A percentile compares a stretch with the other conserved stretches of the same genome.
phyloP scores from a whole-genome alignment of 2,888 invertebrate species.

The Acrocyrtus sp. region DNA sequence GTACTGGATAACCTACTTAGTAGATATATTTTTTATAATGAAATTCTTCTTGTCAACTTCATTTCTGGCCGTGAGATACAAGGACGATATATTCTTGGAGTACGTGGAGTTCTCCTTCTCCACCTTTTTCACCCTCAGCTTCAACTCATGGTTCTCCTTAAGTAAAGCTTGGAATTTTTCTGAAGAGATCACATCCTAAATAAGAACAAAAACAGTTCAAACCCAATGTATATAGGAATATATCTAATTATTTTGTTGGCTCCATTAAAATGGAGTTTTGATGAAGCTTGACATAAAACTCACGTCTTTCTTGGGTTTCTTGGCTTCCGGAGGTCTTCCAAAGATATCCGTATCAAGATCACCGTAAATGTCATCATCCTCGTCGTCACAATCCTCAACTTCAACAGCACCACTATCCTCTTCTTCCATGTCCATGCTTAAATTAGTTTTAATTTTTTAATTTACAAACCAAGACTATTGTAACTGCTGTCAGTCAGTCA shows the following conservation, averaged over 20 bases:
- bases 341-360: slow-evolving; percentile 53
- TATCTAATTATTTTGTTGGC: too few species aligned
- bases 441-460: not conserved
- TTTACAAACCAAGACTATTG: not conserved
- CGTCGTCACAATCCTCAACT: not conserved
- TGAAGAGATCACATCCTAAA: too few species aligned
- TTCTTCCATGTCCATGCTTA: slow-evolving; percentile 20
- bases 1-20: too few species aligned
- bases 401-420: not conserved
- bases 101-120: slow-evolving; percentile 39
- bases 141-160: slow-evolving; percentile 31
- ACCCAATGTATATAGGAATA: too few species aligned
- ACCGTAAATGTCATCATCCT: slow-evolving; percentile 53
- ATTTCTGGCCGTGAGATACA: slow-evolving; percentile 45
- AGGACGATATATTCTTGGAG: slow-evolving; percentile 38
- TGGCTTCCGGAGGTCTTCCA: slow-evolving; percentile 3
- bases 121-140: slow-evolving; percentile 24
- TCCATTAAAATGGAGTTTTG: too few species aligned
- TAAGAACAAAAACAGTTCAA: too few species aligned
- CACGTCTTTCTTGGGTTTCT: slow-evolving; percentile 15
- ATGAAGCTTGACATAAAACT: slow-evolving; percentile 14
- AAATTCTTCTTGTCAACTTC: slow-evolving; percentile 55
- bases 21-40: slow-evolving; percentile 43
- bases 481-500: not conserved
- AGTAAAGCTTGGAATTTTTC: slow-evolving; percentile 8